Base-by-base conservation (phyloP, 1,140 invertebrate genomes). In the Musca vetustissima region DNA sequence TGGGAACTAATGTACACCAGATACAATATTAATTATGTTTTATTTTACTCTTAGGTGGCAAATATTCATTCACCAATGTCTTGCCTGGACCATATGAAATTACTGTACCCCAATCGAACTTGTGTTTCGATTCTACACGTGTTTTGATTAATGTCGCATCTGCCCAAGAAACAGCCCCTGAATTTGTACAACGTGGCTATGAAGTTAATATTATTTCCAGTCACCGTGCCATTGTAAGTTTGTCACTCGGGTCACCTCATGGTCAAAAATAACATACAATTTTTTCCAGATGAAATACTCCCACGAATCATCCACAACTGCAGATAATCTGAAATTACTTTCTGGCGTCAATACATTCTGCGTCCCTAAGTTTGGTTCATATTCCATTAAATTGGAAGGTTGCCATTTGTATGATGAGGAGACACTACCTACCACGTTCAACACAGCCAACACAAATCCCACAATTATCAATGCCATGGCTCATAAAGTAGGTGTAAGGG, bases 1-100 rank as follows among this genome's bases (percentile, higher is more conserved):
- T n/a, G n/a, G n/a, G n/a, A n/a, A n/a, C n/a, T n/a, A n/a, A n/a
- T n/a, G n/a, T n/a, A n/a, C n/a, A n/a, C n/a, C n/a, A n/a, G n/a
- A n/a, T n/a, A n/a, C n/a, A n/a, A n/a, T n/a, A n/a, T n/a, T 52
- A 17, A 21, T 59, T 66, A 47, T 36, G 1, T 14, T 61, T 2
- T 43, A 17, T 50, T 24, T 55, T 22, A 0, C 13, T 21, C 72
- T 7, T 72, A 91, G 90, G 86, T 80, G 89, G 89, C 8, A 85
- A 85, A 28, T 98, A 96, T 80, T 83, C 83, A 13, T 95, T 97
- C 73, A 84, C 85, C 19, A 89, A 93, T 68, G 87, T 98, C 15
- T 83, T 92, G 32, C 92, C 93, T 6, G 96, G 94, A 21, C 88
- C 89, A 49, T 97, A 96, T 75, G 87, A 91, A 84, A 80, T 94